Evolutionary conservation across 2,888 invertebrate species (phyloP).

Genomic region (Epirrhoe alternata): DNA sequence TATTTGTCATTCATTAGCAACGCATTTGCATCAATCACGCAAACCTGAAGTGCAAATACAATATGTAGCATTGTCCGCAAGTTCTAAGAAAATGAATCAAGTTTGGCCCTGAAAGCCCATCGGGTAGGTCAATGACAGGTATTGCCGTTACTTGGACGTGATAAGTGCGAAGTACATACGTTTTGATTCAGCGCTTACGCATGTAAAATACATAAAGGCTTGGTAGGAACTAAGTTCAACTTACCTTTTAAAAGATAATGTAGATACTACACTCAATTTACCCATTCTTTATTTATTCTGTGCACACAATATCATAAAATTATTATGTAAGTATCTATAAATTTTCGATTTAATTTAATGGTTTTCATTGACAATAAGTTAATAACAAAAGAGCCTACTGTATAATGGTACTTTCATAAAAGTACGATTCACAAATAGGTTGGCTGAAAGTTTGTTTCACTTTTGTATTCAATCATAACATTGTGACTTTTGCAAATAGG

Average conservation of each 20-base stretch:
- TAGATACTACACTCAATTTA: too few relatives aligned
- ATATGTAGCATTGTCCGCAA: conserved; percentile 11
- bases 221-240: conserved; percentile 41
- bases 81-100: conserved; percentile 36
- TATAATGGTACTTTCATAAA: background rate
- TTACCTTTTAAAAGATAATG: too few relatives aligned
- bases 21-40: background rate
- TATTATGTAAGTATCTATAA: too few relatives aligned
- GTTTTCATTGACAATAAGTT: background rate
- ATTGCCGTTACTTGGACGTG: conserved; percentile 36
- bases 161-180: conserved; percentile 25
- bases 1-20: conserved; percentile 20
- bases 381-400: background rate
- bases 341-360: too few relatives aligned
- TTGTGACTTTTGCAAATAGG: conserved; percentile 8
- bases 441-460: conserved; percentile 8
- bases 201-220: conserved; percentile 51
- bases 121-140: conserved; percentile 40
- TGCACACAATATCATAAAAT: too few relatives aligned
- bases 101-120: conserved; percentile 39
- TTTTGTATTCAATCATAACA: conserved; percentile 1
- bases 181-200: conserved; percentile 60
- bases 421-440: conserved; percentile 4
- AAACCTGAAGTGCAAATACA: conserved; percentile 4
- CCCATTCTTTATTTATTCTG: conserved; percentile 3